Base-by-base conservation (phyloP, 2,888 invertebrate species). In the Tricholauxania praeusta region DNA sequence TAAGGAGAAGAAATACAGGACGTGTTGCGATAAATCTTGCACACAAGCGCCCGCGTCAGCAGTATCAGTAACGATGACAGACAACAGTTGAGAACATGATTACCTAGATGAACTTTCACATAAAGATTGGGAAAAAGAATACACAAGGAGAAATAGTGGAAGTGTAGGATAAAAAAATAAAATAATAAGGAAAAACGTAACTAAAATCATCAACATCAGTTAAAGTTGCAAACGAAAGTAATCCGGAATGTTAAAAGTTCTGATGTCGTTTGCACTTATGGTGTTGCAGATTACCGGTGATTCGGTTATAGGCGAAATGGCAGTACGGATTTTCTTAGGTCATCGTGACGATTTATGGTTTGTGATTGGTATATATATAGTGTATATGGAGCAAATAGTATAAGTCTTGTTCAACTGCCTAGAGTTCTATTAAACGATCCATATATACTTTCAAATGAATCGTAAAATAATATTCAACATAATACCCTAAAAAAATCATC, bases 1-100 rank as follows among this genome's bases (percentile, higher is more conserved):
- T 47, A 53, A 70, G 72, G 68, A 39, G 71, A 55, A 28, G 69
- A 73, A 74, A 63, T 74, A 63, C 71, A 66, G 74, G 74, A 75
- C 69, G 74, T 74, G 73, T 73, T 75, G 70, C 63, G 69, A 75
- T 74, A 74, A 77, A 73, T 73, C 71, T 57, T 66, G 28, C 7
- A 49, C 66, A 74, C 47, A 64, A 73, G 32, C 60, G 72, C 69
- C 59, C 59, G 55, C 47, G 67, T 32, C 55, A 49, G 28, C 53
- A 53, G 7, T 22, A 76, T 64, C 70, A 62, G 74, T 62, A 64
- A 32, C 51, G 68, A 57, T 39, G 51, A 53, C 53, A 74, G 49
- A 64, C 14, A 49, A 28, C n/a, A 14, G 15, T 14, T 17, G 57
- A 52, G 49, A 39, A 28, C 51, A 52, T n/a, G 62, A 69, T 52